Evolutionary conservation across 2,113 vertebrate genomes (phyloP), one percentile per base, ranked within the genome.

Genomic region (Bubo bubo): DNA sequence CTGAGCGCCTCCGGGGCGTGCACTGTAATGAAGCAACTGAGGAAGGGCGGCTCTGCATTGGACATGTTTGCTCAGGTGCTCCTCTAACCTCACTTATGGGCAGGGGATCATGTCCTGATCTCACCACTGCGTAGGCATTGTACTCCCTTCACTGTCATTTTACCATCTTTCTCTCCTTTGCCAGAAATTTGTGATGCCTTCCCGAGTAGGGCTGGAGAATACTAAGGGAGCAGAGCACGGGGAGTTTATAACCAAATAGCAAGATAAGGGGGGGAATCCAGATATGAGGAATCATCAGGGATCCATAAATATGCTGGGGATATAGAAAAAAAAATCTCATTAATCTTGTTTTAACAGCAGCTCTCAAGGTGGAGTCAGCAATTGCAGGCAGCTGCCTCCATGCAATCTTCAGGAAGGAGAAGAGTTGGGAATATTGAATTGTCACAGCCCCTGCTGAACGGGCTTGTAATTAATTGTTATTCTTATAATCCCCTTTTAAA

Each of bases 41-140:
- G 79, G 99, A 99, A 93, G 98, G 98, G 20, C 98, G 98, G 95
- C 96, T 97, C 70, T 99, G 99, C 86, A 96, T 97, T 55, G 98
- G 98, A 85, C 98, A 98, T 2, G 87, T 98, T 26, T 99, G 99
- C 95, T 84, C 98, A 97, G 98, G 98, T 98, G 97, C 79, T 76
- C 34, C 73, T 26, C 7, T 52, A 82, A 85, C 80, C 79, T 85
- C 71, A 32, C 15, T 75, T 56, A 26, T 0, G 28, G 84, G 81
- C 76, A 82, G 68, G 76, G 87, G 66, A 75, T 16, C 30, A 71
- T 6, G 68, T 79, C 26, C 21, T 52, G 45, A 58, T 47, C 82
- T 92, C 79, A 70, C 39, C 74, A 4, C 9, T 7, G 14, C 0
- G 0, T 4, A 45, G 84, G 50, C 1, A 2, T 20, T 59, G 35